Evolutionary conservation across 2,113 vertebrate genomes (phyloP).

Genomic region (Mesembrinibis cayennensis): DNA sequence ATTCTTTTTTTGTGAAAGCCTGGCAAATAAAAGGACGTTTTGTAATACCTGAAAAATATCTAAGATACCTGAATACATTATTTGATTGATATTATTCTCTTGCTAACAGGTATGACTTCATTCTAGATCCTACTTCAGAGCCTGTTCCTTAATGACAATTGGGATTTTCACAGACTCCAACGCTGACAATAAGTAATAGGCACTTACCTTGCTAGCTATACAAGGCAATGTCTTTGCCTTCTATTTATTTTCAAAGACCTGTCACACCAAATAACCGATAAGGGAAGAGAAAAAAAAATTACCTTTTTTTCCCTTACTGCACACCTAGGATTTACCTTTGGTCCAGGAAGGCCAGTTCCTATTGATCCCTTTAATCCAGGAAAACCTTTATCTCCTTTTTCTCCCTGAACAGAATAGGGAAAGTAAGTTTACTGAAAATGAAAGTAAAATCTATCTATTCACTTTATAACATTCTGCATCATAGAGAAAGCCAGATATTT

Average conservation of each 20-base stretch:
- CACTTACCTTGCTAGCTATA: background rate
- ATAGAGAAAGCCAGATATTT: background rate
- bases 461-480: background rate
- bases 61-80: background rate
- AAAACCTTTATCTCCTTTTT: slow-evolving; percentile 80
- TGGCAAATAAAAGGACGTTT: background rate
- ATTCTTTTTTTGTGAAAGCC: background rate
- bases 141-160: background rate
- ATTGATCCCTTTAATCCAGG: slow-evolving; percentile 77
- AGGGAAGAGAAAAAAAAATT: background rate
- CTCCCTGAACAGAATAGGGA: slow-evolving; percentile 73
- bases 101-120: background rate
- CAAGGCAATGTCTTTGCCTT: background rate
- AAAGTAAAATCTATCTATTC: background rate
- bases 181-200: background rate
- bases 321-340: slow-evolving; percentile 77
- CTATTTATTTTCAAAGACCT: background rate
- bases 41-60: background rate
- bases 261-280: background rate
- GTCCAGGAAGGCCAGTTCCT: slow-evolving; percentile 77
- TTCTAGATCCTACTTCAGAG: background rate
- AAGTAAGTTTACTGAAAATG: background rate
- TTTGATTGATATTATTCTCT: background rate
- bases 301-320: background rate
- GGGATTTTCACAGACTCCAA: background rate